Evolutionary conservation across 1,140 invertebrate species (phyloP).

Genomic region (Tetramorium simillimum): DNA sequence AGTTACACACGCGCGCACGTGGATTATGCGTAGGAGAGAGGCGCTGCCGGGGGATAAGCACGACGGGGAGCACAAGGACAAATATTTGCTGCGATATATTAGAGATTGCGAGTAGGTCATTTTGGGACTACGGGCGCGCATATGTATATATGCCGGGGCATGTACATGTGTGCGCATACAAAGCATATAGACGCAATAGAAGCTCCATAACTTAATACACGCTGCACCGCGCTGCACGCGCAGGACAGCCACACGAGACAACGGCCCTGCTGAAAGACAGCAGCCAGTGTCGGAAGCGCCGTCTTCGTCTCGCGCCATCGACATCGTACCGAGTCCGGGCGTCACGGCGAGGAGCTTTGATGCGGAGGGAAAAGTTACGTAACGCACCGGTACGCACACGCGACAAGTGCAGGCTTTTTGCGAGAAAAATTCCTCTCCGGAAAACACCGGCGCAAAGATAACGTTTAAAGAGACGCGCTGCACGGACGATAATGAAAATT

Average conservation of each 20-base stretch:
- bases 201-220: constrained; percentile 46
- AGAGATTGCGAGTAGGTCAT: constrained; percentile 46
- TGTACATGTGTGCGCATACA: not conserved
- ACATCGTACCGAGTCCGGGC: constrained; percentile 24
- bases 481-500: not conserved
- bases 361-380: constrained; percentile 36
- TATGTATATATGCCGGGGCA: not conserved
- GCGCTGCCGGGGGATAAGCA: constrained; percentile 17
- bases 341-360: constrained; percentile 60
- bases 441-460: constrained; percentile 26
- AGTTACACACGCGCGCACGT: not conserved
- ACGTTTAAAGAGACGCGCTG: constrained; percentile 48
- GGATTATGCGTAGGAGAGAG: constrained; percentile 30
- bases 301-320: constrained; percentile 41
- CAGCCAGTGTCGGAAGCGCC: constrained; percentile 22
- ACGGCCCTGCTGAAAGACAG: constrained; percentile 33
- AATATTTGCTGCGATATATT: constrained; percentile 56
- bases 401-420: constrained; percentile 35
- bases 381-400: constrained; percentile 56
- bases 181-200: constrained; percentile 15
- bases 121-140: constrained; percentile 1
- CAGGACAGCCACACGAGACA: not conserved
- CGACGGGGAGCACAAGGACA: not conserved
- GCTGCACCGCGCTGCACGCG: not conserved
- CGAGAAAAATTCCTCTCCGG: not conserved